Base-by-base conservation (phyloP, 2,113 vertebrate genomes). In the Brachyistius frenatus region DNA sequence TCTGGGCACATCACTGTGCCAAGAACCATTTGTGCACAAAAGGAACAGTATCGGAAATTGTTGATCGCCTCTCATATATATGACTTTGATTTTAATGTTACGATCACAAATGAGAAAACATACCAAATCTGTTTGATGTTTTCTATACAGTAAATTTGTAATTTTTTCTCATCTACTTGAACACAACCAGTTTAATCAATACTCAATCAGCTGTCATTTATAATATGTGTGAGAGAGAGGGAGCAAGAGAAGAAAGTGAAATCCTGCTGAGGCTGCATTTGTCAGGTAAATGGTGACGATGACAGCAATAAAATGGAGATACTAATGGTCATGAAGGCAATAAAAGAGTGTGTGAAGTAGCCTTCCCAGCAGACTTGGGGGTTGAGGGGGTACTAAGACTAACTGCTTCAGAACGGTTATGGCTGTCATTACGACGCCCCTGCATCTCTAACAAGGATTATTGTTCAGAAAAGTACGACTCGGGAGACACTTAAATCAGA, bases 381-480 rank as follows among this genome's bases (percentile, higher is more conserved):
- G 84, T 80, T 82, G 76, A 80, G 84, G 77, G 79, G 77, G 53
- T 80, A 76, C 85, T 62, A 78, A 80, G 73, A 84, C 86, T 85
- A 83, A 83, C 79, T 87, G 83, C 81, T 65, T 65, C 65, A 61
- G n/a, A 87, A 91, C 62, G 84, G 82, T 91, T 92, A 92, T 91
- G 73, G 77, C 76, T 76, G 85, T 84, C 89, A 83, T 92, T 93
- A 91, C 71, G 50, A 86, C 81, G 71, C 77, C 76, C 75, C 76
- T 85, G 81, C 84, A 87, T 92, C 83, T 89, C 86, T 86, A 90
- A 91, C 86, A 83, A 90, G 81, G 87, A 88, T 86, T 81, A 88
- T 91, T 85, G 82, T 85, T 73, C 77, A 85, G 77, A 88, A 87
- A 90, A 78, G 39, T 68, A 88, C n/a, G 62, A 76, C 86, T 73